Conservation (phyloP, 2,113 vertebrate species). For the Murina feae region DNA sequence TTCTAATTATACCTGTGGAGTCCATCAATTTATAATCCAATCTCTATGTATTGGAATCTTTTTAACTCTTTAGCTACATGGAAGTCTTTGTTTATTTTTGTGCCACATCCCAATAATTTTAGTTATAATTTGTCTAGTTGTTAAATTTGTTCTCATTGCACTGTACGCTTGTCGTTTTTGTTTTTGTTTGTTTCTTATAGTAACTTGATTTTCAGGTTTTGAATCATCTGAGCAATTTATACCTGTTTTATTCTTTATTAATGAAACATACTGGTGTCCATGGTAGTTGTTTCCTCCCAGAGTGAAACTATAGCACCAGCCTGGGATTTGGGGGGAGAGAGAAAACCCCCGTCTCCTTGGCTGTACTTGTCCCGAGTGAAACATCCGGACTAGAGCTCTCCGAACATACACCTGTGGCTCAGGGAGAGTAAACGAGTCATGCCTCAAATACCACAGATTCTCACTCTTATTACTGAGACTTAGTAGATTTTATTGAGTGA, state of each 20-base stretch:
- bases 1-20: background rate
- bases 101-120: background rate
- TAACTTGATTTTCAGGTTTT: background rate
- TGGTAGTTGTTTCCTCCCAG: background rate
- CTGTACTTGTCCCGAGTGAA: background rate
- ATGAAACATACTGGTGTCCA: background rate
- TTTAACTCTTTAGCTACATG: background rate
- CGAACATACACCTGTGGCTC: background rate
- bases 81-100: background rate
- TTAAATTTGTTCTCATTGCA: background rate
- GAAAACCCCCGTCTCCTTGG: accelerated
- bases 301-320: background rate
- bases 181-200: background rate
- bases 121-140: background rate
- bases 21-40: background rate
- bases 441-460: background rate
- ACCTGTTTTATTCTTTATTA: background rate
- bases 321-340: background rate
- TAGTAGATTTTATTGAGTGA: background rate
- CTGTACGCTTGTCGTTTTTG: background rate
- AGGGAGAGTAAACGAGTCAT: accelerated
- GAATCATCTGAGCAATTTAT: background rate
- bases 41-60: background rate
- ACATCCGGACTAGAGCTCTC: background rate
- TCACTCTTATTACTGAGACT: background rate